Base-by-base conservation (phyloP, 2,797 vertebrate species). In the Hydrophis major region DNA sequence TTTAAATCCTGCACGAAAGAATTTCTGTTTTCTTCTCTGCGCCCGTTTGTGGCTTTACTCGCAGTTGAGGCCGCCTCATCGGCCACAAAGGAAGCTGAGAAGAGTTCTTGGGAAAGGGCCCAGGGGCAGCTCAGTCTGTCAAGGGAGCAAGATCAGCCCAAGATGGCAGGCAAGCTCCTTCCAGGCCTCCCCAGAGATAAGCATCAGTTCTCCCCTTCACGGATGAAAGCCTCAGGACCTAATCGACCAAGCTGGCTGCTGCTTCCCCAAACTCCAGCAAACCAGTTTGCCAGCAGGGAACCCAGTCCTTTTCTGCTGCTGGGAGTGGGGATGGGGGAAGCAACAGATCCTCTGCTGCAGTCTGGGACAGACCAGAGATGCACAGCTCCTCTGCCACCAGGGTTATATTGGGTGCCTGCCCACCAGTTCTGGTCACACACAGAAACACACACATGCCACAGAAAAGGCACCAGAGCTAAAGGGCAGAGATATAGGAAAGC, bases 161-260 rank as follows among this genome's bases (percentile, higher is more conserved):
- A 18, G 8, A 32, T 37, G 4, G 60, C 37, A 56, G 53, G 60
- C 12, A 3, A 12, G 25, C 88, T 11, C 60, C 56, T 66, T 59
- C 89, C 32, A 59, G 83, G 50, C 89, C 86, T n/a, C 66, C 27
- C 61, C 55, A 8, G 22, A 88, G 89, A 93, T 93, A 91, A 87
- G 12, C 63, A 91, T 91, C 92, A 83, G 86, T 25, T 60, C 50
- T 91, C 42, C 42, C 90, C 89, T 91, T 91, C 92, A 93, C 53
- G 86, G 92, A 42, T 88, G 92, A 91, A 83, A 88, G 89, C 63
- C 16, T 42, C 89, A 42, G 32, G 5, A 50, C 86, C 56, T 88
- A 25, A 93, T 61, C 66, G 55, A 90, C 60, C 63, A 16, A 91
- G 47, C 6, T 50, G 89, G 63, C 63, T 1, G n/a, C 27, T 18